Percentiles rank a stretch among this genome's conserved stretches.
Conservation (phyloP, 1,140 invertebrate species). For the Arion vulgaris region DNA sequence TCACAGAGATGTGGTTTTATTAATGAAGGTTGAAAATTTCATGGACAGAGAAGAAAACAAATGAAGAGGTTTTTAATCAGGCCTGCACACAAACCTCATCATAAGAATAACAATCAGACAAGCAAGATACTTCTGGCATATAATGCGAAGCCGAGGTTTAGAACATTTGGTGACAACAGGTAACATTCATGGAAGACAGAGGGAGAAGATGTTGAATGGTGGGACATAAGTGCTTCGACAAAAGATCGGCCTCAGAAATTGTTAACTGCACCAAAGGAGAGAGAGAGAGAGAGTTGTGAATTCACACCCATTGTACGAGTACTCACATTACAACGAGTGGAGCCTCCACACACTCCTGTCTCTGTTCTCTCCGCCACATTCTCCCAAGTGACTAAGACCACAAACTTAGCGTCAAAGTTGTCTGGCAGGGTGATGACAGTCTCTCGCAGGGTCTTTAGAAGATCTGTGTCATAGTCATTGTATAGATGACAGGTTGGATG, state of each 20-base stretch:
- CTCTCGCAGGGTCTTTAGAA: not conserved
- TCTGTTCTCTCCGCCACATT: conserved; percentile 11
- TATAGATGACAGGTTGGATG: not conserved
- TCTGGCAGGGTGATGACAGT: not conserved
- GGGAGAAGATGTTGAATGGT: not conserved
- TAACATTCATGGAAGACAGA: not conserved
- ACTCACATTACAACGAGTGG: conserved; percentile 4
- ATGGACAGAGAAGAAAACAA: no score
- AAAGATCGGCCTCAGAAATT: no score
- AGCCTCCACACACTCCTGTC: not conserved
- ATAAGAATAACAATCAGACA: not conserved
- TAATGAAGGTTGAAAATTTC: not conserved
- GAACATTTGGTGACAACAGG: not conserved
- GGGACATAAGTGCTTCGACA: no score
- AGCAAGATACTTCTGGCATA: not conserved
- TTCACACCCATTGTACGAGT: not conserved
- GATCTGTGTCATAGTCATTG: not conserved
- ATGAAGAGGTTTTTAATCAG: no score
- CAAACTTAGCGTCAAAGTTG: not conserved
- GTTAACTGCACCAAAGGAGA: no score
- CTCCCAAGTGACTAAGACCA: conserved; percentile 10
- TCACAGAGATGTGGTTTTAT: no score
- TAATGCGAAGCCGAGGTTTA: not conserved
- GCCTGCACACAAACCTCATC: not conserved
- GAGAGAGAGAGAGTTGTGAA: no score